Percentiles rank a stretch among this genome's conserved stretches.
Evolutionary conservation across 2,113 vertebrate species (phyloP).

Genomic region (Eubucco bourcierii): DNA sequence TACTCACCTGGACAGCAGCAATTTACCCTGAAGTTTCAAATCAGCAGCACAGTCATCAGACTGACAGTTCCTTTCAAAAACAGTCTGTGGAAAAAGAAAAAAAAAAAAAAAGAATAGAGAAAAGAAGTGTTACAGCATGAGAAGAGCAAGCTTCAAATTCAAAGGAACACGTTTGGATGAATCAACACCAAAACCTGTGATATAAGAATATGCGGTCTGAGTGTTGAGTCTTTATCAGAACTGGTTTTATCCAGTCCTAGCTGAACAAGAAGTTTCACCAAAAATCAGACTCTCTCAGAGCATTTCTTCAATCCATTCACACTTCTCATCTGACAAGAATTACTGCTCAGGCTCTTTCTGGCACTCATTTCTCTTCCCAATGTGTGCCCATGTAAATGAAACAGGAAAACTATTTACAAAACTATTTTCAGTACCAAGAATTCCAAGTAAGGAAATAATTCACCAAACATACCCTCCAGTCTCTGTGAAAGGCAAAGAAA

Average conservation of each 20-base stretch:
- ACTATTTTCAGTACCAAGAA: background rate
- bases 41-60: constrained; percentile 96
- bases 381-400: background rate
- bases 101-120: background rate
- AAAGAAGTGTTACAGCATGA: background rate
- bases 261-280: background rate
- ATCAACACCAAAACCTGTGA: background rate
- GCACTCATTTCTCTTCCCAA: background rate
- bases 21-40: constrained; percentile 87
- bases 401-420: background rate
- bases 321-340: background rate
- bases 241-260: background rate
- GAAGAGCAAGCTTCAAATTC: background rate
- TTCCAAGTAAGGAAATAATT: background rate
- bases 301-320: background rate
- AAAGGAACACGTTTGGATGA: background rate
- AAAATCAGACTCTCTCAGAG: background rate
- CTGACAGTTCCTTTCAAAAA: constrained; percentile 96
- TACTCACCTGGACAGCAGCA: constrained; percentile 89
- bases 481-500: background rate
- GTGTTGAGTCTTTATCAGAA: background rate
- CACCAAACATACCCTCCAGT: background rate
- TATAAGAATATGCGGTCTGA: background rate
- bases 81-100: constrained; percentile 80
- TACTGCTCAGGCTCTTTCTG: background rate